phyloP scores from a whole-genome alignment of 2,113 vertebrate genomes.

The Myanophis thanlyinensis region DNA sequence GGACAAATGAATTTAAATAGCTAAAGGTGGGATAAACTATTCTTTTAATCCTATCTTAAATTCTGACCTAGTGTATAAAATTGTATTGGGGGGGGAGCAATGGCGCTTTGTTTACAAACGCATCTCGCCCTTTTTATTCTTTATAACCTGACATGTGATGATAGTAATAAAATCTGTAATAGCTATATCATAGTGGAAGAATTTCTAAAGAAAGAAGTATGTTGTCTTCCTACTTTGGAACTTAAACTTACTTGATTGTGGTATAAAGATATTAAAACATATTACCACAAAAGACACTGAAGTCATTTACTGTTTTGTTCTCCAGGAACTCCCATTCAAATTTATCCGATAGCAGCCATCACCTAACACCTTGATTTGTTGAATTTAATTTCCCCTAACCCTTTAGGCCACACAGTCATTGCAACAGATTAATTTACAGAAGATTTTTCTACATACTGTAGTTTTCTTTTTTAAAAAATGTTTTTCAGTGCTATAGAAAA shows the following conservation, averaged over 20 bases:
- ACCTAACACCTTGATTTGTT: not conserved
- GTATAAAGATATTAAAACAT: not conserved
- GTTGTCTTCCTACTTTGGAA: not conserved
- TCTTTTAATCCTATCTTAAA: constrained; percentile 70
- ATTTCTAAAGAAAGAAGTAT: not conserved
- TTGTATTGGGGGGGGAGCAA: not conserved
- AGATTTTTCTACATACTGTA: not conserved
- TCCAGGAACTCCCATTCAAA: not conserved
- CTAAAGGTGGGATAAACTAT: constrained; percentile 66
- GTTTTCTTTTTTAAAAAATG: not conserved
- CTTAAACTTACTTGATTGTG: not conserved
- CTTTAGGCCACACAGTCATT: not conserved
- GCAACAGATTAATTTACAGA: not conserved
- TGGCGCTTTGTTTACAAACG: not conserved
- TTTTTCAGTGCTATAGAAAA: not conserved
- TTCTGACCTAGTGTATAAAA: not conserved
- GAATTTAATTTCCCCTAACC: not conserved
- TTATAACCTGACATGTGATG: not conserved
- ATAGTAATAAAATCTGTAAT: not conserved
- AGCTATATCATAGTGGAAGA: not conserved
- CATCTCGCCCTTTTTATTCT: not conserved
- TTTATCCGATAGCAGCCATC: not conserved
- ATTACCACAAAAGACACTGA: not conserved
- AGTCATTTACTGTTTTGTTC: not conserved
- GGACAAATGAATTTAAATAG: constrained; percentile 70